Percentiles rank a stretch among this genome's conserved stretches.
Conservation (phyloP, 2,797 vertebrate genomes). For the Chelonia mydas region DNA sequence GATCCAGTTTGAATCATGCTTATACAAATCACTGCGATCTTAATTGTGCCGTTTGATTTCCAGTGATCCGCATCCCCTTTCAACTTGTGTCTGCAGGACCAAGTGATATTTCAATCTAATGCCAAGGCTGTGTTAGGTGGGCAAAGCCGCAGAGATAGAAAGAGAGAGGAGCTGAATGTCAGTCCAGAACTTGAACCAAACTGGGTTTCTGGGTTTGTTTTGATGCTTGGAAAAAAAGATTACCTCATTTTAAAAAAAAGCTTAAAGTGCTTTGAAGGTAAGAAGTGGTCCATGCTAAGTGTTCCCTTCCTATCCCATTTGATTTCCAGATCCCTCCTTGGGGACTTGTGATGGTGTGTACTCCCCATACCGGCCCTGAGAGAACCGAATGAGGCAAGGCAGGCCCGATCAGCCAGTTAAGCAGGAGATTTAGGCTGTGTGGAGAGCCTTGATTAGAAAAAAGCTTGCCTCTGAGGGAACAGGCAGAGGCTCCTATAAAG, state of each 20-base stretch:
- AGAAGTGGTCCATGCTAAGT: accelerated
- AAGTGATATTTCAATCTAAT: neutral
- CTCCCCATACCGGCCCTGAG: neutral
- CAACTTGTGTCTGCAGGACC: neutral
- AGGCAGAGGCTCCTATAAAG: neutral
- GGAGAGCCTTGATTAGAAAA: neutral
- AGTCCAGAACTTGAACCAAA: conserved; percentile 6
- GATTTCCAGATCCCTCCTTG: neutral
- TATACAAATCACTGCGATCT: conserved; percentile 6
- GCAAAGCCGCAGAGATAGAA: neutral
- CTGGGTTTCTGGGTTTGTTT: neutral
- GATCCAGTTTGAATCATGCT: neutral
- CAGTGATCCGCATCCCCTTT: neutral
- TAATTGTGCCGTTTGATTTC: neutral
- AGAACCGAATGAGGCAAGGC: neutral
- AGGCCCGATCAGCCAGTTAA: neutral
- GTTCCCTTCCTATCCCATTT: neutral
- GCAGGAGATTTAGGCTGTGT: neutral
- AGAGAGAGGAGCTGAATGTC: neutral
- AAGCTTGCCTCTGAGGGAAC: neutral
- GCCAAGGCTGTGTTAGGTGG: neutral
- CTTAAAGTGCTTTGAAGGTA: neutral
- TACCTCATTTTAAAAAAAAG: neutral
- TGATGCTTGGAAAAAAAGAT: neutral
- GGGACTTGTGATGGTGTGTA: neutral